Evolutionary conservation across 2,113 vertebrate genomes (phyloP).

Genomic region (Nothobranchius kuhntae): DNA sequence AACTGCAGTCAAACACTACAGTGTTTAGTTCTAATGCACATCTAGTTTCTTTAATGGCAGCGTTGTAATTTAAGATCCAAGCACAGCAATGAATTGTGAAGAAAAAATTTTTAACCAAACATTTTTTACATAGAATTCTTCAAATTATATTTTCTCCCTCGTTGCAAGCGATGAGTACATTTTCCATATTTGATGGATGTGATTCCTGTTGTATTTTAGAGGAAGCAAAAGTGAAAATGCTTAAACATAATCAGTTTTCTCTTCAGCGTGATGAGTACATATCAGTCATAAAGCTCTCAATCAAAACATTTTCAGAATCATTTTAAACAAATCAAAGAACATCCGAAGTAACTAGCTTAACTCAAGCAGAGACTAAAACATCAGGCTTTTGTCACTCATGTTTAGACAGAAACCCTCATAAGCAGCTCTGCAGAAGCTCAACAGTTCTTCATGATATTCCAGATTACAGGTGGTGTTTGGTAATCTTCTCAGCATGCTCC

Average conservation of each 20-base stretch:
- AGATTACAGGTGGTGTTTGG: slow-evolving; percentile 41
- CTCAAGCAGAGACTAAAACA: slow-evolving; percentile 66
- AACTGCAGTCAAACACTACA: no score
- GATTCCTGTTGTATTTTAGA: neutral
- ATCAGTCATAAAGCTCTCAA: neutral
- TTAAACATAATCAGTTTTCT: no score
- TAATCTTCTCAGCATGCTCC: slow-evolving; percentile 65
- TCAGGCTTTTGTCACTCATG: slow-evolving; percentile 57
- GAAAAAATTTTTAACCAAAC: no score
- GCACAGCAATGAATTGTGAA: no score
- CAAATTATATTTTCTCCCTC: no score
- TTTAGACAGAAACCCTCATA: slow-evolving; percentile 75
- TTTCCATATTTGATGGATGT: neutral
- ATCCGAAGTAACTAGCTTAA: slow-evolving; percentile 41
- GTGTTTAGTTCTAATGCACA: no score
- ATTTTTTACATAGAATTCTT: no score
- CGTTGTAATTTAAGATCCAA: no score
- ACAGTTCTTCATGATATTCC: slow-evolving; percentile 33
- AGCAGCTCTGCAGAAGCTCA: slow-evolving; percentile 55
- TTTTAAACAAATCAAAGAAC: neutral
- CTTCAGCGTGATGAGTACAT: no score
- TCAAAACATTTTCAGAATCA: neutral
- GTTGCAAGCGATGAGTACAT: neutral
- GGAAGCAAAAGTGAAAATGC: no score
- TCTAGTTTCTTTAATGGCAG: no score